Evolutionary conservation across 2,113 vertebrate species (phyloP).

Genomic region (Dicrurus megarhynchus): DNA sequence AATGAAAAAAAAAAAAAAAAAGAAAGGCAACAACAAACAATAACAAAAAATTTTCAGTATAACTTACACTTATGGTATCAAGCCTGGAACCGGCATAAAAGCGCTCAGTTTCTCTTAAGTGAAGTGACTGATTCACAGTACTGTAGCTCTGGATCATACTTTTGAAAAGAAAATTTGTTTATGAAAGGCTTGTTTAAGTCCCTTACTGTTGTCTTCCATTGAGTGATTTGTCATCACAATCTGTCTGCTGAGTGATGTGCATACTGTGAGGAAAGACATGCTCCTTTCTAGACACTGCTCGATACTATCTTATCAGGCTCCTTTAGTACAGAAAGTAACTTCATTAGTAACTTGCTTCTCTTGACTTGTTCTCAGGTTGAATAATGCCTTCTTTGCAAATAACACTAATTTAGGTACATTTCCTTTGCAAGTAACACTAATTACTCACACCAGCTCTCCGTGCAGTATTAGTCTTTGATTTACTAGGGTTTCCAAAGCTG

Average conservation of each 20-base stretch:
- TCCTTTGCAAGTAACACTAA: conserved; percentile 50
- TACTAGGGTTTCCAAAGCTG: background rate
- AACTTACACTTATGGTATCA: background rate
- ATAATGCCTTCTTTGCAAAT: conserved; percentile 46
- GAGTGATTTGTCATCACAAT: background rate
- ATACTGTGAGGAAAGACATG: background rate
- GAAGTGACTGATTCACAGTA: background rate
- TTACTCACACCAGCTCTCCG: conserved; percentile 16
- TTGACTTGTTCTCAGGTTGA: conserved; percentile 47
- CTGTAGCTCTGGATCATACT: background rate
- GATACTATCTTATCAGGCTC: background rate
- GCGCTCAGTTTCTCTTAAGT: background rate
- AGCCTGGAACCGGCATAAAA: background rate
- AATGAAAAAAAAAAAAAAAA: background rate
- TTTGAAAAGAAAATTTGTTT: background rate
- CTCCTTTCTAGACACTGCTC: background rate
- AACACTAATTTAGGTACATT: conserved; percentile 18
- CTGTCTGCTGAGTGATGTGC: background rate
- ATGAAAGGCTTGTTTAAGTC: background rate
- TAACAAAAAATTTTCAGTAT: background rate
- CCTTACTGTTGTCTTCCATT: background rate
- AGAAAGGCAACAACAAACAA: background rate
- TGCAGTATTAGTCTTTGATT: background rate
- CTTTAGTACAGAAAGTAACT: background rate
- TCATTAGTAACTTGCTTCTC: conserved; percentile 2